Evolutionary conservation across 2,113 vertebrate genomes (phyloP).

Genomic region (Cynocephalus volans): DNA sequence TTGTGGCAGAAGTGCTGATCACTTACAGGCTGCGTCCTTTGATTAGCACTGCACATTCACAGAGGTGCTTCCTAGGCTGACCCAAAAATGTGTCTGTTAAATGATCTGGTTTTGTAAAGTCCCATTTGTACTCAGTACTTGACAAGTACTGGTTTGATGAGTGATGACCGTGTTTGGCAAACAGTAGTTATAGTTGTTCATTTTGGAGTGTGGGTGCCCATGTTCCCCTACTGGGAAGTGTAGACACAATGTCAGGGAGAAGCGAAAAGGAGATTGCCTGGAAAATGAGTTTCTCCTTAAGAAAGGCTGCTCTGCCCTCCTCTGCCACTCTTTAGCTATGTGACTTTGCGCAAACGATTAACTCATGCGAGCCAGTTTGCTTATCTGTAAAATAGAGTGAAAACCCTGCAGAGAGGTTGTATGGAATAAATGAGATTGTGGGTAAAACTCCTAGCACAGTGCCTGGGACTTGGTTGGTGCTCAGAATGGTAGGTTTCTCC

Average conservation of each 20-base stretch:
- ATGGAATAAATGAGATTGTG: neutral
- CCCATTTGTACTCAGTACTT: neutral
- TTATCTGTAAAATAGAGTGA: no score
- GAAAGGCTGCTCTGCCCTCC: neutral
- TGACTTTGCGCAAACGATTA: neutral
- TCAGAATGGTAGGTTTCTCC: neutral
- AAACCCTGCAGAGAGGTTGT: neutral
- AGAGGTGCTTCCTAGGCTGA: neutral
- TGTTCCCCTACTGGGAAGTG: accelerated
- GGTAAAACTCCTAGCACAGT: neutral
- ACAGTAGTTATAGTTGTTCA: neutral
- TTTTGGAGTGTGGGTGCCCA: neutral
- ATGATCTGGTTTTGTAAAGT: neutral
- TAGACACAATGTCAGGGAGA: neutral
- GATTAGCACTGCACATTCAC: no score
- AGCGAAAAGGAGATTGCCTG: neutral
- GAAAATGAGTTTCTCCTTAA: neutral
- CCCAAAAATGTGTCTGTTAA: neutral
- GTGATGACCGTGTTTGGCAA: neutral
- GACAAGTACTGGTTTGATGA: neutral
- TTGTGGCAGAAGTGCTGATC: neutral
- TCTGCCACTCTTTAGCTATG: neutral
- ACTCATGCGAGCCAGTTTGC: neutral
- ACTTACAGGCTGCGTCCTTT: no score
- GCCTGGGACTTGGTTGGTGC: neutral